Evolutionary conservation across 2,888 invertebrate species (phyloP).

Genomic region (Callosobruchus maculatus): DNA sequence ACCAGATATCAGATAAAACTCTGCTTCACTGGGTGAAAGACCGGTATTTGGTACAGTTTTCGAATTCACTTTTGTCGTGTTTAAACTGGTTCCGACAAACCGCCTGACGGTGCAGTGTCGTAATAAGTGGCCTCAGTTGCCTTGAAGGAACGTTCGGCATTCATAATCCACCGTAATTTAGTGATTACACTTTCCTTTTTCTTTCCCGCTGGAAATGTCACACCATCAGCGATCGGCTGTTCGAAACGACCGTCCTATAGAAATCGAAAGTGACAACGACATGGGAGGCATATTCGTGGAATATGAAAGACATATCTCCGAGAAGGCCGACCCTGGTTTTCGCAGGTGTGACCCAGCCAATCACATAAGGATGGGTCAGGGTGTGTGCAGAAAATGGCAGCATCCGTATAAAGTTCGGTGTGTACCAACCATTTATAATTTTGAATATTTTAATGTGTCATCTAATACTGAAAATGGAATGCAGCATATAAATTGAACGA

Average conservation of each 20-base stretch:
- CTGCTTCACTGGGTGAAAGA: neutral
- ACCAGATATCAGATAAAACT: no score
- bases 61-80: neutral
- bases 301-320: neutral
- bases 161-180: neutral
- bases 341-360: neutral
- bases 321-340: neutral
- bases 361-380: neutral
- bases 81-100: neutral
- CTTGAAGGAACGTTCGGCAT: neutral
- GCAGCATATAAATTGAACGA: no score
- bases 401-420: neutral
- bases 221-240: neutral
- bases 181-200: neutral
- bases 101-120: neutral
- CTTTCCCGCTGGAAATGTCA: neutral
- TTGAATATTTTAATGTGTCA: no score
- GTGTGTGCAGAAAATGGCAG: neutral
- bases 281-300: neutral
- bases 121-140: neutral
- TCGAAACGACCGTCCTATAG: neutral
- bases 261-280: neutral
- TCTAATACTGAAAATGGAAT: no score
- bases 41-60: neutral
- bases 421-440: neutral